Percentiles rank a stretch among this genome's conserved stretches.
Conservation (phyloP, 2,797 vertebrate species). For the Acestrorhynchus altus region DNA sequence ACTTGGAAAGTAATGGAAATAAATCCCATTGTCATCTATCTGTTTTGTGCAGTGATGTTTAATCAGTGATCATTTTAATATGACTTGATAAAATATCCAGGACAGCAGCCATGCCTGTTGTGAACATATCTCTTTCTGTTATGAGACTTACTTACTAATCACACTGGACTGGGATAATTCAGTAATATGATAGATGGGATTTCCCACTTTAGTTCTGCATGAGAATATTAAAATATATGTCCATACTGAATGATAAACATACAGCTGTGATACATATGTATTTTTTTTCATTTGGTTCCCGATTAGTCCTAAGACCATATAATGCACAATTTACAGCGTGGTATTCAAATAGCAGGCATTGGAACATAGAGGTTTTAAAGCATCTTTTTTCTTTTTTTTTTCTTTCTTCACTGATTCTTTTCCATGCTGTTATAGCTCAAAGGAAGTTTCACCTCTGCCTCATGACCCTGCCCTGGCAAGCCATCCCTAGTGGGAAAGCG, state of each 20-base stretch:
- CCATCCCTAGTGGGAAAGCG: background rate
- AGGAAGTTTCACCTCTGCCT: slow-evolving; percentile 29
- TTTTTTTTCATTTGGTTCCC: background rate
- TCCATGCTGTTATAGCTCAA: slow-evolving; percentile 27
- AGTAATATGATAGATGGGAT: background rate
- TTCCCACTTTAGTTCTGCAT: background rate
- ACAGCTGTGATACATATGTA: background rate
- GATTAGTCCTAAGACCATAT: background rate
- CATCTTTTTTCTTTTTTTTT: background rate
- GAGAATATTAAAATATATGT: background rate
- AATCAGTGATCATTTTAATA: slow-evolving; percentile 21
- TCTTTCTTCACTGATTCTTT: background rate
- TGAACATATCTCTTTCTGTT: background rate
- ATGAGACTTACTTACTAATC: background rate
- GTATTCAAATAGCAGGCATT: background rate
- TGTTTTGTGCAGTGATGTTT: slow-evolving; percentile 18
- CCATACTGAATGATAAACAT: background rate
- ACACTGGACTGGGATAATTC: background rate
- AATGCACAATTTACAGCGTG: background rate
- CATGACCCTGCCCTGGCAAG: slow-evolving; percentile 32
- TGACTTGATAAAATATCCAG: slow-evolving; percentile 6
- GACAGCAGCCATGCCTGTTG: background rate
- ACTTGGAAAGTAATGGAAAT: slow-evolving; percentile 14
- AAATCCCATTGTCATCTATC: slow-evolving; percentile 4
- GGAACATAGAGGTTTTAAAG: slow-evolving; percentile 11